A percentile compares a stretch with the other conserved stretches of the same genome.
These are phyloP conservation scores for Drosophila maculinotata DNA, from an alignment of 2,888 invertebrate species.

Conservation along the genomic window DNA sequence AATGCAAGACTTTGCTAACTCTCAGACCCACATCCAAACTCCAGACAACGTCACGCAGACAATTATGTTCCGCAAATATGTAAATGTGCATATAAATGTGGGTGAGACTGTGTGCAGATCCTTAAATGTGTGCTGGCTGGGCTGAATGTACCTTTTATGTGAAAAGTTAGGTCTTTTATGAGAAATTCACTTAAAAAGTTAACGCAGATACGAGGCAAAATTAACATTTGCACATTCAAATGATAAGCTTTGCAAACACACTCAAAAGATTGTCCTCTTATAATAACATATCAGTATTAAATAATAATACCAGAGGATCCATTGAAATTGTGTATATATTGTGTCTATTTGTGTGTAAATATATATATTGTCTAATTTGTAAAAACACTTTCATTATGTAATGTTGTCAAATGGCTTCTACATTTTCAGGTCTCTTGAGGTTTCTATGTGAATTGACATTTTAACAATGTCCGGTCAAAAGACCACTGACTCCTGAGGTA, in stretches of 20 bases:
- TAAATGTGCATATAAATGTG: conserved; percentile 48
- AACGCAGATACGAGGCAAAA: conserved; percentile 52
- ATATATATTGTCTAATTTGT: too few relatives aligned
- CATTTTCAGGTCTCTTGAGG: too few relatives aligned
- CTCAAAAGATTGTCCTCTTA: not conserved
- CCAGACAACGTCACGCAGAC: conserved; percentile 45
- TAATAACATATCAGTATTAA: not conserved
- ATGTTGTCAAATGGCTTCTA: too few relatives aligned
- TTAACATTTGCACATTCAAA: conserved; percentile 56
- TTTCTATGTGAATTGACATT: too few relatives aligned
- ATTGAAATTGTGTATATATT: not conserved
- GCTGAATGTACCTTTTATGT: conserved; percentile 53
- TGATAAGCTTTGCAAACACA: conserved; percentile 8
- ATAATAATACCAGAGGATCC: not conserved
- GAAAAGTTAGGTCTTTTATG: conserved; percentile 67
- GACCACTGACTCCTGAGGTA: too few relatives aligned
- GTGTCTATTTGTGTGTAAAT: not conserved
- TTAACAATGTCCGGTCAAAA: not conserved
- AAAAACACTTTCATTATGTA: too few relatives aligned
- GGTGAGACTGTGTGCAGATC: conserved; percentile 19
- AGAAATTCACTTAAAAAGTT: conserved; percentile 64
- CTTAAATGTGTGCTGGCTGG: conserved; percentile 42
- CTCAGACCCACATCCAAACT: conserved; percentile 27
- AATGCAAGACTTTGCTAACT: conserved; percentile 46
- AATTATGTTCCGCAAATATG: conserved; percentile 66